Evolutionary conservation across 1,140 invertebrate species (phyloP), one percentile per base, ranked within the genome.

Genomic region (Achatina immaculata): DNA sequence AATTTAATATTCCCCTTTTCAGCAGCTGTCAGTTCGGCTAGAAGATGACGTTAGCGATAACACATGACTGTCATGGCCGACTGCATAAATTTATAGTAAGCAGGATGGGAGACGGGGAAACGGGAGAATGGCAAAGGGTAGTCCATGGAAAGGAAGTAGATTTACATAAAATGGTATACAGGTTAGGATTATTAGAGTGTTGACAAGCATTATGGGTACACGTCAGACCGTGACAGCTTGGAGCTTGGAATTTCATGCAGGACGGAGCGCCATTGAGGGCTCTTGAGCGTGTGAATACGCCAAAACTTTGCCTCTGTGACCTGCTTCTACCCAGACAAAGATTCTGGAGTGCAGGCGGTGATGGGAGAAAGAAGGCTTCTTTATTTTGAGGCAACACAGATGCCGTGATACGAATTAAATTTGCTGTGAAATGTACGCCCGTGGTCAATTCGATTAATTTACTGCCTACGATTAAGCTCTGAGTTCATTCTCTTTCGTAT

Each of bases 51-150:
- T 55, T 7, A 21, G 6, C 16, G 48, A 55, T 55, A 55, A 55
- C 48, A 55, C 48, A 24, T 55, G 48, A 55, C 48, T 55, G 48
- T 55, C 48, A 55, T 55, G 48, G 48, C 48, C 48, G 48, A 55
- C 48, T 55, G 48, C 48, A 19, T 55, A 55, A 55, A 55, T 55
- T 24, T 55, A 55, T 7, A 21, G 48, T 55, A 55, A 55, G 48
- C 21, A 55, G 48, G 24, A 55, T 24, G 2, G 16, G 48, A 55
- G 48, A 55, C 48, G 48, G 3, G n/a, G 48, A 55, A 19, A 45
- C 6, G 43, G 3, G 48, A 55, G 48, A 24, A 1, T 55, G 3
- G 21, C 3, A 55, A 55, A 55, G 48, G 48, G 48, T 55, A 9
- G 48, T 55, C 6, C 24, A 14, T 55, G 21, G 24, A 55, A 24